These are phyloP conservation scores for Glaucomys volans DNA, from an alignment of 2,113 vertebrate species.

Conservation along the genomic window DNA sequence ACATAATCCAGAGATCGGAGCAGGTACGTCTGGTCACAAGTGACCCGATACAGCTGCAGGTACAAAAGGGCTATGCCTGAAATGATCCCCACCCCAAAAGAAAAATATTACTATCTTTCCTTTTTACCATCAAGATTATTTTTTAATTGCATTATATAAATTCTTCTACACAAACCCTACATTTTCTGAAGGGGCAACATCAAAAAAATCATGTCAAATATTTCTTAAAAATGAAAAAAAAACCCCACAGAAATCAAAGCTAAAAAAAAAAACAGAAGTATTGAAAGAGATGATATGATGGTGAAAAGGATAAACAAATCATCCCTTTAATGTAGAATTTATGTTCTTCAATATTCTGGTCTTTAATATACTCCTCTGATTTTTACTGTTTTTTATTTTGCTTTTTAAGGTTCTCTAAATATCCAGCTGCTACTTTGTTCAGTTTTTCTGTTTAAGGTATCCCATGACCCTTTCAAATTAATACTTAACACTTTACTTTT, in stretches of 20 bases:
- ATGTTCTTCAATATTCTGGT: background rate
- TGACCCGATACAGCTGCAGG: slow-evolving; percentile 93
- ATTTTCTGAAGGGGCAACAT: background rate
- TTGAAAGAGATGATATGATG: background rate
- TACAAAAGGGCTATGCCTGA: slow-evolving; percentile 96
- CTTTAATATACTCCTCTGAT: background rate
- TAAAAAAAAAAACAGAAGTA: too few species aligned
- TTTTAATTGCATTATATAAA: background rate
- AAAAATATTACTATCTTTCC: background rate
- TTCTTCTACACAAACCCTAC: background rate
- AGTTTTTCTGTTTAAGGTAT: background rate
- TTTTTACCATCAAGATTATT: background rate
- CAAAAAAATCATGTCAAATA: background rate
- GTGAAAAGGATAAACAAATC: background rate
- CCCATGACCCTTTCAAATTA: background rate
- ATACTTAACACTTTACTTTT: background rate
- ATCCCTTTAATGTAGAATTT: background rate
- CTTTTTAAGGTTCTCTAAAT: background rate
- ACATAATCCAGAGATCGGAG: slow-evolving; percentile 95
- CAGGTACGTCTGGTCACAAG: slow-evolving; percentile 90
- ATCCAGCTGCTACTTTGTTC: background rate
- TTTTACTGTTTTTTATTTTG: background rate
- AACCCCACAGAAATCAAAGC: background rate
- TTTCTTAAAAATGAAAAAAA: background rate
- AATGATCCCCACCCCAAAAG: background rate